Evolutionary conservation across 35 echinoderm and acorn worm genomes (phyloP).

Genomic region (Apostichopus parvimensis): DNA sequence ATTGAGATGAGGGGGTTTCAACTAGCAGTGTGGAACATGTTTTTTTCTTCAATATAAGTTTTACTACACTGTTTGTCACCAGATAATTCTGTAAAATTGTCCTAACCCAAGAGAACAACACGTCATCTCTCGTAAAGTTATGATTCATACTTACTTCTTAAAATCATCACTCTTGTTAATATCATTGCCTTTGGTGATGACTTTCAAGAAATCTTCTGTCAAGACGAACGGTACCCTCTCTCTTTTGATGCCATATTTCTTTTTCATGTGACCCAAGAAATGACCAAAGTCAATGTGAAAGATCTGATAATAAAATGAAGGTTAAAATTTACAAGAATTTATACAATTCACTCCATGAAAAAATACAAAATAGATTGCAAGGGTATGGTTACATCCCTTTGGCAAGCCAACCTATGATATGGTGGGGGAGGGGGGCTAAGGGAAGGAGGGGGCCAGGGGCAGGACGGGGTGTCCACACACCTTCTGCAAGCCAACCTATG

Average conservation of each 20-base stretch:
- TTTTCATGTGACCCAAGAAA: constrained; percentile 98
- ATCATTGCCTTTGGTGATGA: constrained; percentile 88
- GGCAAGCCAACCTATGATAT: no score
- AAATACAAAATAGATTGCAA: not conserved
- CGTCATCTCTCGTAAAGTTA: not conserved
- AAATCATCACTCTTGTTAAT: constrained; percentile 91
- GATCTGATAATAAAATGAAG: constrained; percentile 61
- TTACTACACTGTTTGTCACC: no score
- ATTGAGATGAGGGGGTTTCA: no score
- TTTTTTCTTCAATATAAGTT: no score
- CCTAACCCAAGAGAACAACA: not conserved
- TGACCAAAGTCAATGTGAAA: constrained; percentile 99
- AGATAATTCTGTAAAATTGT: no score
- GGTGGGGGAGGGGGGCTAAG: no score
- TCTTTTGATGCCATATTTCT: constrained; percentile 98
- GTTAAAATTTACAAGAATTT: not conserved
- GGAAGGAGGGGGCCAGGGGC: no score
- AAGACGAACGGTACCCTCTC: constrained; percentile 90
- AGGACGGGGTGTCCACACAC: no score
- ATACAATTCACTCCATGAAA: not conserved
- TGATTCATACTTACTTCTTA: constrained; percentile 74
- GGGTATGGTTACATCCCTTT: not conserved
- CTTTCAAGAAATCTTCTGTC: constrained; percentile 92
- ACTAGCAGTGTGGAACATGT: no score
- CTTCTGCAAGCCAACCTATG: no score